Percentiles rank a stretch among this genome's conserved stretches.
Conservation (phyloP, 2,888 invertebrate species). For the Physocephala rufipes region DNA sequence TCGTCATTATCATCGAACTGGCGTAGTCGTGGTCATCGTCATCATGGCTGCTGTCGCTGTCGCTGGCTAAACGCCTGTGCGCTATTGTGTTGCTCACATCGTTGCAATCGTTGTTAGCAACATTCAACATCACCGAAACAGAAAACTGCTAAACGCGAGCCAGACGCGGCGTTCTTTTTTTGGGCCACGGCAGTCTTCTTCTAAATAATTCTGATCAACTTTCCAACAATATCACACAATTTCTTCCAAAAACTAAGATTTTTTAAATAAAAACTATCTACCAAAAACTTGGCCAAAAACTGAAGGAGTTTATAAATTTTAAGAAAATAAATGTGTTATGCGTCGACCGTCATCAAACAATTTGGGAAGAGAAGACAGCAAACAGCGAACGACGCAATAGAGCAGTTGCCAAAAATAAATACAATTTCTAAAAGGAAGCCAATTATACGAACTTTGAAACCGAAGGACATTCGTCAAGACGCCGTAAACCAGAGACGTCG, state of each 20-base stretch:
- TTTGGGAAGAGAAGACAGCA: neutral
- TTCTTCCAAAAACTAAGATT: constrained; percentile 8
- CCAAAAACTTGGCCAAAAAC: no score
- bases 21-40: constrained; percentile 24
- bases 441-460: no score
- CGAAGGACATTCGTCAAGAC: no score
- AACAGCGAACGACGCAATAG: neutral
- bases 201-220: constrained; percentile 33
- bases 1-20: constrained; percentile 21
- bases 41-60: constrained; percentile 38
- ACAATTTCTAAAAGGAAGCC: no score
- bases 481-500: no score
- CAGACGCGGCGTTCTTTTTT: constrained; percentile 64
- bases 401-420: neutral
- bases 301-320: constrained; percentile 10
- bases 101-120: constrained; percentile 58
- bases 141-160: constrained; percentile 65
- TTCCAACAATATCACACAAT: constrained; percentile 20
- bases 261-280: constrained; percentile 19
- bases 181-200: constrained; percentile 50
- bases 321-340: neutral
- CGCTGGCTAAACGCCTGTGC: constrained; percentile 32
- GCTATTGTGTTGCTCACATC: constrained; percentile 43
- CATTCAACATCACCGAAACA: constrained; percentile 59
- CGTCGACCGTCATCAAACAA: neutral